Evolutionary conservation across 2,113 vertebrate genomes (phyloP), one percentile per base, ranked within the genome.

Genomic region (Mustela nigripes): DNA sequence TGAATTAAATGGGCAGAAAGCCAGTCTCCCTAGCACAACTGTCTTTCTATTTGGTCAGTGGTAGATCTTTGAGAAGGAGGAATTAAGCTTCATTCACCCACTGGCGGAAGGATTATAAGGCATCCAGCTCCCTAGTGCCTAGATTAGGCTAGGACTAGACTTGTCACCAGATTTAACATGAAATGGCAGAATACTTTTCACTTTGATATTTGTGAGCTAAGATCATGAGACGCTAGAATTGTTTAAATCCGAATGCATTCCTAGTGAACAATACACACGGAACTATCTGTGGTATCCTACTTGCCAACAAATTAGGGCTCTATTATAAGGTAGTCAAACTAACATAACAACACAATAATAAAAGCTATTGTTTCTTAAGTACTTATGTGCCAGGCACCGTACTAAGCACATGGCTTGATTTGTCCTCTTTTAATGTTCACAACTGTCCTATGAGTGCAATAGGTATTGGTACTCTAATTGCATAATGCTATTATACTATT

Each of bases 1-100:
- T 76, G 1, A 97, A 73, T 78, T 97, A 74, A 84, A 11, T 91
- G 73, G 80, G 31, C 22, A 4, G n/a, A 91, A 94, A 94, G 33
- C 36, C 65, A 39, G 1, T 39, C 22, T 93, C n/a, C 58, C 36
- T 67, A 73, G 48, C n/a, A 69, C 36, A 60, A 9, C 21, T 62
- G 8, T 48, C 71, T 94, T 78, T 67, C 7, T 36, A 10, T 89
- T 83, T 86, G 36, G 21, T 73, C 28, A 19, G 15, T 62, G 7
- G 26, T 39, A 0, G 67, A 85, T 21, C 31, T 95, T 85, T 79
- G 12, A 42, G 89, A 85, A 56, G 18, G 26, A 87, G 26, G 45
- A 71, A 83, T 48, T 78, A 56, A 18, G 14, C 16, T 36, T 7
- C 8, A 2, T n/a, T 71, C 31, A 65, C 11, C 12, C 16, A 39